Evolutionary conservation across 2,888 invertebrate species (phyloP).

Genomic region (Hydropsyche betteni): DNA sequence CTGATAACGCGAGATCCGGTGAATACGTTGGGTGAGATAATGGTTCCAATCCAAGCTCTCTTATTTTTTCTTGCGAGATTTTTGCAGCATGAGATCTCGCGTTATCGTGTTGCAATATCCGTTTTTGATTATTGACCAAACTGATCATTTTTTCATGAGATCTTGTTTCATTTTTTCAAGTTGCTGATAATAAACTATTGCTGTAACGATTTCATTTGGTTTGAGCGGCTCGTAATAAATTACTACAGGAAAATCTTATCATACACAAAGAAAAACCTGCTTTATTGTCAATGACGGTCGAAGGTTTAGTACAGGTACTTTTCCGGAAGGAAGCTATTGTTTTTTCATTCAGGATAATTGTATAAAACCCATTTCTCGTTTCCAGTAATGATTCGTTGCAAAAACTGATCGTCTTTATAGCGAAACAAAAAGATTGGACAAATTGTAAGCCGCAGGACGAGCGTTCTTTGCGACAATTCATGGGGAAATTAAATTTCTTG

Average conservation of each 20-base stretch:
- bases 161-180: constrained; percentile 8
- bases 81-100: constrained; percentile 31
- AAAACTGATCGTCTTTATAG: constrained; percentile 9
- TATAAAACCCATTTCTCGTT: too few relatives aligned
- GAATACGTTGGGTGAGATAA: constrained; percentile 16
- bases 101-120: constrained; percentile 31
- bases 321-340: constrained; percentile 23
- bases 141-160: constrained; percentile 19
- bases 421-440: too few relatives aligned
- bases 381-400: constrained; percentile 11
- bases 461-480: neutral
- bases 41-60: constrained; percentile 25
- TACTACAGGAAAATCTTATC: constrained; percentile 28
- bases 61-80: constrained; percentile 34
- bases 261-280: constrained; percentile 27
- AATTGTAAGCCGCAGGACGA: neutral
- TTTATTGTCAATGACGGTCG: constrained; percentile 19
- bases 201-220: constrained; percentile 28
- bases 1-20: too few relatives aligned
- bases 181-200: constrained; percentile 30
- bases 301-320: neutral
- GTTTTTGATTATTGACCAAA: constrained; percentile 26
- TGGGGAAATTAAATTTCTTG: constrained; percentile 19
- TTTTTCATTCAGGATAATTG: too few relatives aligned
- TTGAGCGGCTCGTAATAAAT: constrained; percentile 34